Evolutionary conservation across 1,140 invertebrate species (phyloP).

Genomic region (Drosophila eugracilis): DNA sequence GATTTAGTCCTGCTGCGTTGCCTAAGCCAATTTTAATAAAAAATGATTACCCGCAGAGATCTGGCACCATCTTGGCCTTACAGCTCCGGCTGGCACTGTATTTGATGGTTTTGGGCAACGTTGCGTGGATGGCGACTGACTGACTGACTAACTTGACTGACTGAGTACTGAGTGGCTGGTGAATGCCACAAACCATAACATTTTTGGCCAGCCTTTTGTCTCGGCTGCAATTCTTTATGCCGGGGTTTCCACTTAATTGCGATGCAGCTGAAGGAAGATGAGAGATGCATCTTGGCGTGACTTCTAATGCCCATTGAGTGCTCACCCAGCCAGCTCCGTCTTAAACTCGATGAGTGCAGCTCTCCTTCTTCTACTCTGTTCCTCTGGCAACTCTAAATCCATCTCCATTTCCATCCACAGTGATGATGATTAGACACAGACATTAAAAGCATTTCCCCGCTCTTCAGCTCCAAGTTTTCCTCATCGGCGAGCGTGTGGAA

Average conservation of each 20-base stretch:
- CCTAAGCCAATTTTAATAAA: slow-evolving; percentile 11
- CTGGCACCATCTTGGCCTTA: background rate
- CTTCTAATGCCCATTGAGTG: slow-evolving; percentile 62
- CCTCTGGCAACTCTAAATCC: background rate
- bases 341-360: slow-evolving; percentile 23
- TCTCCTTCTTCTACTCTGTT: background rate
- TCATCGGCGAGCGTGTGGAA: slow-evolving; percentile 43
- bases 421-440: slow-evolving; percentile 57
- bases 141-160: slow-evolving; percentile 18
- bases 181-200: slow-evolving; percentile 65
- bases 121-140: slow-evolving; percentile 34
- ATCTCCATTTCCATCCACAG: slow-evolving; percentile 8
- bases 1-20: slow-evolving; percentile 6
- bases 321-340: slow-evolving; percentile 47
- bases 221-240: slow-evolving; percentile 40
- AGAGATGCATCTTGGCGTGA: slow-evolving; percentile 62
- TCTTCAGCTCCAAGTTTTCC: background rate
- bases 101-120: slow-evolving; percentile 26
- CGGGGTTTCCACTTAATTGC: slow-evolving; percentile 54
- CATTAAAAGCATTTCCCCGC: slow-evolving; percentile 57
- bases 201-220: slow-evolving; percentile 53
- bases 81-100: slow-evolving; percentile 18
- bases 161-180: slow-evolving; percentile 19
- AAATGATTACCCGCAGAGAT: slow-evolving; percentile 14
- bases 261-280: slow-evolving; percentile 28